Evolutionary conservation across 2,888 invertebrate genomes (phyloP).

Genomic region (Arrhopalites spinosus): DNA sequence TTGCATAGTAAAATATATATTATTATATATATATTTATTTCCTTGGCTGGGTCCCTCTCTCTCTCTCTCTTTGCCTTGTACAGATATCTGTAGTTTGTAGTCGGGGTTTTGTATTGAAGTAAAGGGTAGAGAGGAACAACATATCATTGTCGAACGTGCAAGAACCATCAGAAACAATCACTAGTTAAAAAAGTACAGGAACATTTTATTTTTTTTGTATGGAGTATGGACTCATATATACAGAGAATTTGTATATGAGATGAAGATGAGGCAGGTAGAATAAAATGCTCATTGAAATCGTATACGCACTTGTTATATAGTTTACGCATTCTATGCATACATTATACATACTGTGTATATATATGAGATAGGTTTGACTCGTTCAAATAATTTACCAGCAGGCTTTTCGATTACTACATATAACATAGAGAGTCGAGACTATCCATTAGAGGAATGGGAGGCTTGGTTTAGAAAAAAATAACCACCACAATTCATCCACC

Average conservation of each 20-base stretch:
- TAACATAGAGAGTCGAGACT: not conserved
- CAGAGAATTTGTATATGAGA: not conserved
- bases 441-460: not conserved
- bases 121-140: slow-evolving; percentile 4
- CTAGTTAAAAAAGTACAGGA: not conserved
- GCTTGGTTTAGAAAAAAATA: slow-evolving; percentile 4
- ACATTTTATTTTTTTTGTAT: not conserved
- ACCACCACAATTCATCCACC: slow-evolving; percentile 19
- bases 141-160: slow-evolving; percentile 32
- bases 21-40: too few species aligned
- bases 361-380: not conserved
- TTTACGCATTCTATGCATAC: not conserved
- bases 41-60: too few species aligned
- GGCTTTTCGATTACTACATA: slow-evolving; percentile 11
- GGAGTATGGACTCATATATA: not conserved
- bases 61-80: too few species aligned
- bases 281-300: not conserved
- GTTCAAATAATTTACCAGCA: slow-evolving; percentile 32
- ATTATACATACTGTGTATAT: not conserved
- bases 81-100: too few species aligned
- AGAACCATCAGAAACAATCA: slow-evolving; percentile 29
- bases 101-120: too few species aligned
- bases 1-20: too few species aligned
- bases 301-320: not conserved
- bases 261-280: not conserved